These are phyloP conservation scores for Rallus crepitans DNA, from an alignment of 2,797 vertebrate species.

Conservation along the genomic window DNA sequence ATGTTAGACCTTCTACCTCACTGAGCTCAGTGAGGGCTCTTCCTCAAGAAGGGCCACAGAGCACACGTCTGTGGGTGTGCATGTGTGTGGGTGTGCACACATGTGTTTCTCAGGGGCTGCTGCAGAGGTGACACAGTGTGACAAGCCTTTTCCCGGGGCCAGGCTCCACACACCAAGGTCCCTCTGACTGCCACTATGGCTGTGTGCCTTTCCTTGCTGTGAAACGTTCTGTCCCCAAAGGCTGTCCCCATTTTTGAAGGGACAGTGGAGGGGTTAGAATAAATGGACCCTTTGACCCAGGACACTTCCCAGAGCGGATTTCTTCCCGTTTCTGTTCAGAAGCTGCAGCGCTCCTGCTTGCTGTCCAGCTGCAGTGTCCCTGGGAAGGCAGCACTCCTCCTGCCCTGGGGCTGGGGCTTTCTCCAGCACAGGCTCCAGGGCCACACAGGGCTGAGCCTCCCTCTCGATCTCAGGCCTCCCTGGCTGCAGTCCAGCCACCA, in stretches of 20 bases:
- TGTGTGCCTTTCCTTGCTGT: too few species aligned
- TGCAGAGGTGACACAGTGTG: background rate
- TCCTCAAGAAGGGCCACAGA: background rate
- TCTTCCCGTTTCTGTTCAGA: rapidly evolving
- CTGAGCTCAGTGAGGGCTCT: background rate
- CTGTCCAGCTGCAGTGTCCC: rapidly evolving
- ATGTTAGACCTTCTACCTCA: too few species aligned
- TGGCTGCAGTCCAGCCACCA: background rate
- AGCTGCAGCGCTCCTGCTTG: background rate
- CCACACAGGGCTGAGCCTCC: rapidly evolving
- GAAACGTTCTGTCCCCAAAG: background rate
- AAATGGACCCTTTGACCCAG: too few species aligned
- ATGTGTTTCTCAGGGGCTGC: rapidly evolving
- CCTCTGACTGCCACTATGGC: background rate
- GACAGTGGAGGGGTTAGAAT: too few species aligned
- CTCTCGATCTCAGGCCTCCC: rapidly evolving
- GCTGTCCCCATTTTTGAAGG: rapidly evolving
- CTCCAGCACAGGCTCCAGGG: rapidly evolving
- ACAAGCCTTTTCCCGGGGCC: background rate
- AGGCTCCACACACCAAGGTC: background rate
- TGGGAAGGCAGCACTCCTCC: rapidly evolving
- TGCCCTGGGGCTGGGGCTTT: background rate
- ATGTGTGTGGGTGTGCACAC: background rate
- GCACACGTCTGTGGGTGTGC: background rate
- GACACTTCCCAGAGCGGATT: rapidly evolving